phyloP scores from a whole-genome alignment of 92 coral and sea anemone species.

The Blastomussa wellsi region DNA sequence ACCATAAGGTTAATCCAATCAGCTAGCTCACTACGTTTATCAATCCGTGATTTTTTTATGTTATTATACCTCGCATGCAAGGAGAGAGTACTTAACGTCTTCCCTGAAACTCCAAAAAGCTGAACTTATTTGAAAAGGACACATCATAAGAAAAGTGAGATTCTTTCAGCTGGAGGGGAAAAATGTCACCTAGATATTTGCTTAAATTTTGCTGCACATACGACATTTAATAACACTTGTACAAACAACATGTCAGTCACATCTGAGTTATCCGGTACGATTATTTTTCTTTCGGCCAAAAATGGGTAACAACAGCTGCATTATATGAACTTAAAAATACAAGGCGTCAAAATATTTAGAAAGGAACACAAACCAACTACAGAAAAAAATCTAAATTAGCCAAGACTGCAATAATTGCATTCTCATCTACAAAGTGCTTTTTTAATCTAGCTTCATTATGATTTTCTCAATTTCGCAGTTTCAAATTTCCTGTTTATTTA shows the following conservation, averaged over 20 bases:
- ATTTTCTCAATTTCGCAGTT: constrained; percentile 14
- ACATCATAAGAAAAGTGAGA: neutral
- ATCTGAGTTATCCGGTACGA: neutral
- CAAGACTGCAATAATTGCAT: neutral
- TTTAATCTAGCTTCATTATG: neutral
- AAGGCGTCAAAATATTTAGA: neutral
- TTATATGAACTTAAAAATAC: neutral
- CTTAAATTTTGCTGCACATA: neutral
- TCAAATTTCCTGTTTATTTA: neutral
- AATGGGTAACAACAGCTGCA: neutral
- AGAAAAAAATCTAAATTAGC: neutral
- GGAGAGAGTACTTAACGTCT: neutral
- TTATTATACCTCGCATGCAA: neutral
- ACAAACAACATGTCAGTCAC: neutral
- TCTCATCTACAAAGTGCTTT: neutral
- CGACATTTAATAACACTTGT: neutral
- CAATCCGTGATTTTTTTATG: neutral
- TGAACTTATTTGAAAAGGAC: neutral
- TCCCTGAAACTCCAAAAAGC: neutral
- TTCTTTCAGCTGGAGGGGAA: neutral
- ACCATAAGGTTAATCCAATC: neutral
- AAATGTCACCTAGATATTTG: neutral
- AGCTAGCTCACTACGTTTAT: neutral
- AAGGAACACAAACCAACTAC: neutral
- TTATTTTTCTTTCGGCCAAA: neutral